Conservation (phyloP, 1,140 invertebrate genomes). For the Drosophila seguyi region DNA sequence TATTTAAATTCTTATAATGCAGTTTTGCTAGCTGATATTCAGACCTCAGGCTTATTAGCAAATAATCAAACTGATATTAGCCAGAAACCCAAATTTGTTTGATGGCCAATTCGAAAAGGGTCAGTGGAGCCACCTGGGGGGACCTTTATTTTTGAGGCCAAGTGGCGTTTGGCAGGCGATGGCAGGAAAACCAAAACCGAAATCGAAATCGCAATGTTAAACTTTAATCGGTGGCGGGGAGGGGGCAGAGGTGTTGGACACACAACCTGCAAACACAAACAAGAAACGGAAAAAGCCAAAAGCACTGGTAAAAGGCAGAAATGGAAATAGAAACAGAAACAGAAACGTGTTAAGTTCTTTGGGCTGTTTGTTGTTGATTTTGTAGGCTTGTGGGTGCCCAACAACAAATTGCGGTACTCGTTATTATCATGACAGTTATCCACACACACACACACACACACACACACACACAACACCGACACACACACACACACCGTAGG, state of each 20-base stretch:
- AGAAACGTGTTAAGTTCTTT: slow-evolving; percentile 66
- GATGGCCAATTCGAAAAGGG: slow-evolving; percentile 4
- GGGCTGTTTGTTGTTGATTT: slow-evolving; percentile 49
- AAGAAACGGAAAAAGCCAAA: neutral
- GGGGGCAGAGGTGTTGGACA: slow-evolving; percentile 34
- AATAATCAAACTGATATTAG: neutral
- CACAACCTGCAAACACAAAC: slow-evolving; percentile 8
- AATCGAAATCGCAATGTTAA: slow-evolving; percentile 33
- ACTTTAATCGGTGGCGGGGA: slow-evolving; percentile 1
- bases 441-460: slow-evolving; percentile 19
- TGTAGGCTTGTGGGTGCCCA: slow-evolving; percentile 50
- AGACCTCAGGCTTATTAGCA: neutral
- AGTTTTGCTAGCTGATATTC: neutral
- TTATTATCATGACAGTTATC: slow-evolving; percentile 65
- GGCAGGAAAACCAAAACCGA: neutral
- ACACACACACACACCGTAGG: slow-evolving; percentile 17
- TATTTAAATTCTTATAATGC: neutral
- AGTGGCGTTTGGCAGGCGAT: slow-evolving; percentile 25
- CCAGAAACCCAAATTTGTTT: too few relatives aligned
- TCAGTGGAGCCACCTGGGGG: slow-evolving; percentile 4
- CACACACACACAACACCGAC: neutral
- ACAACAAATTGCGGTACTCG: slow-evolving; percentile 77
- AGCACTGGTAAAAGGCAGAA: neutral
- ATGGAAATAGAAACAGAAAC: slow-evolving; percentile 31
- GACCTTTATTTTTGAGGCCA: slow-evolving; percentile 10